phyloP scores from a whole-genome alignment of 2,113 vertebrate species.

The Siniperca knerii region DNA sequence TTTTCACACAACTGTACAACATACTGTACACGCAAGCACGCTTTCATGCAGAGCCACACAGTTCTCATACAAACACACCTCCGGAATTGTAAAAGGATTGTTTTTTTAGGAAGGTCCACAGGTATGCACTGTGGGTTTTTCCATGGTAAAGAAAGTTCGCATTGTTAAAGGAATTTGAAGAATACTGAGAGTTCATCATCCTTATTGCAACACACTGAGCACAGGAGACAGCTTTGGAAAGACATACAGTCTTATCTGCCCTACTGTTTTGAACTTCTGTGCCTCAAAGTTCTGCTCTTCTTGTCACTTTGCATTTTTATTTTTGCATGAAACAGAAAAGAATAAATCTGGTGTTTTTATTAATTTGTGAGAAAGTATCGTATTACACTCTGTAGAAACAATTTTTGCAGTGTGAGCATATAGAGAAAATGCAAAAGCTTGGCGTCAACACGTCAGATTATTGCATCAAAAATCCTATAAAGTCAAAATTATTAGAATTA shows the following conservation, averaged over 20 bases:
- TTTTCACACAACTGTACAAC: not conserved
- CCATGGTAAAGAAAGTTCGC: constrained; percentile 7
- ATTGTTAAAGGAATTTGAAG: constrained; percentile 1
- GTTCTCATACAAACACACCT: not conserved
- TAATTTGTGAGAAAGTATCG: not conserved
- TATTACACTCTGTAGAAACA: not conserved
- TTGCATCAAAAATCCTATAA: not conserved
- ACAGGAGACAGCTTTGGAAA: not conserved
- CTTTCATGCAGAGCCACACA: not conserved
- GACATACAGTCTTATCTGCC: not conserved
- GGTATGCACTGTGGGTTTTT: constrained; percentile 7
- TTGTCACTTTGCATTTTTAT: not conserved
- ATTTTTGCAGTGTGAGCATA: not conserved
- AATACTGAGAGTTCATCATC: not conserved
- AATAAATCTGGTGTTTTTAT: not conserved
- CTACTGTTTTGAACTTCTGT: not conserved
- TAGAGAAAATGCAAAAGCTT: not conserved
- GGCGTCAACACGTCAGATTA: not conserved
- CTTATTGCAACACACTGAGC: not conserved
- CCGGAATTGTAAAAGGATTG: not conserved
- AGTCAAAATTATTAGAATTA: not conserved
- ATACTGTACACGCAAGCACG: not conserved
- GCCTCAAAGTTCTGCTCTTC: not conserved
- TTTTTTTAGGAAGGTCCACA: not conserved
- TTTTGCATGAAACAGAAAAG: not conserved